A percentile compares a stretch with the other conserved stretches of the same genome.
These are phyloP conservation scores for Cheiracanthium punctorium DNA, from an alignment of 2,888 invertebrate species.

Conservation along the genomic window DNA sequence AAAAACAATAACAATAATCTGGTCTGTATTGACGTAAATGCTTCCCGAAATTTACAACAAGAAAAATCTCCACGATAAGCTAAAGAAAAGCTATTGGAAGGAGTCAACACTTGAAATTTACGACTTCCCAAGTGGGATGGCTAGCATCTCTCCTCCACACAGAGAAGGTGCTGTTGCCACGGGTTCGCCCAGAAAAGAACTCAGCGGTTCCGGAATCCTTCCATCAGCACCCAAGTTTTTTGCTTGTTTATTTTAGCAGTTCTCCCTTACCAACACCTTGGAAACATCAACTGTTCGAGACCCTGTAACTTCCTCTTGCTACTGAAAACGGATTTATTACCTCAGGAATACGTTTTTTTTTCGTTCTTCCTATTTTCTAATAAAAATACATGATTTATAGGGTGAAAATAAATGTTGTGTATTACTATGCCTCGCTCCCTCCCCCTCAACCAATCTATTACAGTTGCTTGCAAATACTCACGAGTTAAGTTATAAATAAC, in stretches of 20 bases:
- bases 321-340: too few species aligned
- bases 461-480: too few species aligned
- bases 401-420: too few species aligned
- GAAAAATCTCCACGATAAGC: neutral
- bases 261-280: slow-evolving; percentile 53
- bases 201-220: slow-evolving; percentile 27
- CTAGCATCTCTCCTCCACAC: neutral
- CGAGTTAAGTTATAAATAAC: too few species aligned
- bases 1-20: too few species aligned
- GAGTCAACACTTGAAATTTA: neutral
- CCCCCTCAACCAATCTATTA: too few species aligned
- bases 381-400: too few species aligned
- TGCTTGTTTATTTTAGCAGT: slow-evolving; percentile 59
- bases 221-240: slow-evolving; percentile 26
- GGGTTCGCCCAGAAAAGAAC: neutral
- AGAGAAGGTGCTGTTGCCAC: neutral
- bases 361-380: too few species aligned
- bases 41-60: too few species aligned
- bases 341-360: too few species aligned
- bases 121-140: neutral
- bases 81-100: neutral
- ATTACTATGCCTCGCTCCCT: too few species aligned
- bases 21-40: too few species aligned
- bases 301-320: neutral
- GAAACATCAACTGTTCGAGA: slow-evolving; percentile 34